phyloP scores from a whole-genome alignment of 2,113 vertebrate species.

The Mustela lutreola region DNA sequence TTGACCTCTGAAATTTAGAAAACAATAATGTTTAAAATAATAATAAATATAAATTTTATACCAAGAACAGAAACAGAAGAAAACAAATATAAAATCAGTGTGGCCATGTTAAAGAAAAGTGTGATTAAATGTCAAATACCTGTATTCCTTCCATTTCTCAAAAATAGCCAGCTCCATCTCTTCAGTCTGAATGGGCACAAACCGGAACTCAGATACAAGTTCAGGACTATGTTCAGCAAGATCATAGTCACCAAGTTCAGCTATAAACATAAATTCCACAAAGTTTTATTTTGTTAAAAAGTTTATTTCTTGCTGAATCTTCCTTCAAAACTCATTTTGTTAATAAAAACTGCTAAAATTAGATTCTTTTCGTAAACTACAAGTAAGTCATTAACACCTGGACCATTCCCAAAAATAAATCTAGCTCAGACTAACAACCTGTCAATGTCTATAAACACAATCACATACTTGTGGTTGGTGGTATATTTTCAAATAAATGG shows the following conservation, averaged over 20 bases:
- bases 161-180: constrained; percentile 95
- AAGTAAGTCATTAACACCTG: constrained; percentile 5
- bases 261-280: constrained; percentile 86
- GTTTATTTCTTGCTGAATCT: constrained; percentile 34
- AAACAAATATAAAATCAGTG: constrained; percentile 13
- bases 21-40: constrained; percentile 53
- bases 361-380: not conserved
- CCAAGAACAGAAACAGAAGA: constrained; percentile 21
- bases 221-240: constrained; percentile 94
- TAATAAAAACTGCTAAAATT: constrained; percentile 23
- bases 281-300: constrained; percentile 58
- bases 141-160: constrained; percentile 97
- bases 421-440: not conserved
- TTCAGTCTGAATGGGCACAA: constrained; percentile 95
- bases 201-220: constrained; percentile 97
- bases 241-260: constrained; percentile 97
- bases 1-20: constrained; percentile 92
- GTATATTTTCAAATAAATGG: not conserved
- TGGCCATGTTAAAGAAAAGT: not conserved
- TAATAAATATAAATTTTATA: constrained; percentile 17
- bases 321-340: not conserved
- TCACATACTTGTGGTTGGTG: not conserved
- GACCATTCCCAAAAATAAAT: not conserved
- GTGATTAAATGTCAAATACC: constrained; percentile 85
- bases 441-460: not conserved